Evolutionary conservation across 1,140 invertebrate genomes (phyloP).

Genomic region (Drosophila repleta): DNA sequence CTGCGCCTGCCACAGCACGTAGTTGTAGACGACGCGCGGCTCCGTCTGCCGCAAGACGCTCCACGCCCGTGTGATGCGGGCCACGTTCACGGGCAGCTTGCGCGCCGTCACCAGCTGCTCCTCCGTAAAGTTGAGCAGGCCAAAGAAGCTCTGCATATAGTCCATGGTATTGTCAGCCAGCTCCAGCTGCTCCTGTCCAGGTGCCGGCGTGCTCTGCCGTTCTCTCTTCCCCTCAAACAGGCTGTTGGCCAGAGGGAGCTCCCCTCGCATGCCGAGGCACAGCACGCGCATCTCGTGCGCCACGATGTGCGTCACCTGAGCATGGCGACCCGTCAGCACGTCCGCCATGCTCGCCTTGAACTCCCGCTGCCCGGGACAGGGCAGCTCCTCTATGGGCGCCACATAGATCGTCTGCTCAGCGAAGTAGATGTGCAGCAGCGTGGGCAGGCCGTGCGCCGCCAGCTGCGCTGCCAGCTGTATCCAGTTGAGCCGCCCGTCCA

Average conservation of each 20-base stretch:
- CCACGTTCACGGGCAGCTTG: conserved; percentile 55
- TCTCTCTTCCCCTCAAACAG: neutral
- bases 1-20: conserved; percentile 67
- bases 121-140: conserved; percentile 46
- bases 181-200: conserved; percentile 38
- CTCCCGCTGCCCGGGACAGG: conserved; percentile 39
- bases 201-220: neutral
- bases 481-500: conserved; percentile 61
- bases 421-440: conserved; percentile 69
- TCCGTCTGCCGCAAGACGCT: conserved; percentile 56
- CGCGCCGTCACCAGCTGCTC: conserved; percentile 53
- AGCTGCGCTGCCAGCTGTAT: conserved; percentile 61
- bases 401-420: conserved; percentile 69
- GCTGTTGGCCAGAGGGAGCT: conserved; percentile 45
- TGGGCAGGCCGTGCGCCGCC: conserved; percentile 66
- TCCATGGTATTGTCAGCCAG: conserved; percentile 64
- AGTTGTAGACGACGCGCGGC: conserved; percentile 69
- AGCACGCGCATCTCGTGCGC: conserved; percentile 61
- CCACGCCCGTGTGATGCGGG: conserved; percentile 46
- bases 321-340: conserved; percentile 33
- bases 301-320: conserved; percentile 57
- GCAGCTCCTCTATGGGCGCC: conserved; percentile 52
- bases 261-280: conserved; percentile 65
- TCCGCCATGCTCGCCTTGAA: conserved; percentile 40
- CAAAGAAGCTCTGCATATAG: conserved; percentile 63